Conservation (phyloP, 2,113 vertebrate genomes). For the Coracopsis vasa region DNA sequence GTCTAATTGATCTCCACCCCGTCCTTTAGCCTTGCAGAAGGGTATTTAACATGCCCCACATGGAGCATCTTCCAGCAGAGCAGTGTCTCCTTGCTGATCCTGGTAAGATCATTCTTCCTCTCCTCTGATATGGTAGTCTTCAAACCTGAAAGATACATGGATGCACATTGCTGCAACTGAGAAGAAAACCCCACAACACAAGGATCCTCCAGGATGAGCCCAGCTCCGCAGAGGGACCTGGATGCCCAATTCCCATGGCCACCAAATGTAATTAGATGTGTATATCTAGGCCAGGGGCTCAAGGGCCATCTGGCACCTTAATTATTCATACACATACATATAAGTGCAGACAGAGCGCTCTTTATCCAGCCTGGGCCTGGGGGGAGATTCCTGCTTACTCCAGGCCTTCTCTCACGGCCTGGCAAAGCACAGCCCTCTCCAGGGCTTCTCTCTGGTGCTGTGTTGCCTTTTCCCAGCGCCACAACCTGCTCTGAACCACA, state of each 20-base stretch:
- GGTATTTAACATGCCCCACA: background rate
- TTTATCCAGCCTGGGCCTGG: background rate
- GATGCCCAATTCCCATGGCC: background rate
- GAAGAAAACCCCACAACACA: background rate
- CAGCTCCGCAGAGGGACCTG: background rate
- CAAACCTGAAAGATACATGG: background rate
- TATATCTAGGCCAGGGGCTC: slow-evolving; percentile 39
- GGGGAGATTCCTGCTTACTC: background rate
- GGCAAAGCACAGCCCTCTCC: background rate
- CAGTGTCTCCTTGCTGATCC: background rate
- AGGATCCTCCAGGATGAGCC: background rate
- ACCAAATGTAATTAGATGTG: slow-evolving; percentile 7
- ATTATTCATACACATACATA: slow-evolving; percentile 30
- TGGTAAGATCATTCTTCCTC: background rate
- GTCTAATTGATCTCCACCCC: background rate
- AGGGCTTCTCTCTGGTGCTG: background rate
- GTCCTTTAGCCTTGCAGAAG: background rate
- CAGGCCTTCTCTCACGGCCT: background rate
- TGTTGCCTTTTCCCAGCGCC: accelerated
- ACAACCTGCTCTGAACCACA: background rate
- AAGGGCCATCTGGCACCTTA: slow-evolving; percentile 50
- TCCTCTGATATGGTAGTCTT: background rate
- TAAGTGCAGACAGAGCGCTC: background rate
- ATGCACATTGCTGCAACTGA: background rate
- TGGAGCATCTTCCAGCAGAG: background rate